Base-by-base conservation (phyloP, 2,888 invertebrate genomes). In the Sphaerophoria rueppellii region DNA sequence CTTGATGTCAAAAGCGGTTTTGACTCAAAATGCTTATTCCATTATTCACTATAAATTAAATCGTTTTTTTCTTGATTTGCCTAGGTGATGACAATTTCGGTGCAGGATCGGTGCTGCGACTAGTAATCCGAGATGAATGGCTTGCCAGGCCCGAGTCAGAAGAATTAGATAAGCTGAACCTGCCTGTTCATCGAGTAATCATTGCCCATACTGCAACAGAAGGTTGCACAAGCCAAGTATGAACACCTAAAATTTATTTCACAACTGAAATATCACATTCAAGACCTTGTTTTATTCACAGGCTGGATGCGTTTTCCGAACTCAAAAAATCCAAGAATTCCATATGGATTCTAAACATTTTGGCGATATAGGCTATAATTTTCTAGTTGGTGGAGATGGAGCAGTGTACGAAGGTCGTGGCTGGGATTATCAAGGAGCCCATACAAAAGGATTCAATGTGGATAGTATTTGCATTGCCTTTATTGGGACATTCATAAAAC, bases 321-420 rank as follows among this genome's bases (percentile, higher is more conserved):
- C 88, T 0, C 87, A 87, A 2, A 81, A 87, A 3, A 89, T 90
- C 37, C 96, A 96, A 90, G 92, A 91, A 57, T 95, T 93, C 88
- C 96, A 96, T 90, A 94, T 96, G 77, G 94, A 95, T 79, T 92
- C 93, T 32, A 89, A 89, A n/a, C 88, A 91, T 0, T 96, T 94
- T 94, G 92, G 90, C 63, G 96, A 96, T 89, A 95, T 96, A 37
- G 95, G 93, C 0, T 96, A 96, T 90, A 97, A 95, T 90, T 97
- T 96, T 88, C 90, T 97, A 9, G 93, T 97, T 0, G 96, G 96
- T 0, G 96, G 96, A 6, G 96, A 96, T 88, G 96, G 96, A 0
- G 92, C 93, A 0, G 95, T 94, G 0, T 96, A 96, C 90, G 94
- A 93, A 86, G 96, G 95, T 0, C 93, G 96, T 9, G 95, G 95